Evolutionary conservation across 2,797 vertebrate species (phyloP), one percentile per base, ranked within the genome.

Genomic region (Lerista edwardsae): DNA sequence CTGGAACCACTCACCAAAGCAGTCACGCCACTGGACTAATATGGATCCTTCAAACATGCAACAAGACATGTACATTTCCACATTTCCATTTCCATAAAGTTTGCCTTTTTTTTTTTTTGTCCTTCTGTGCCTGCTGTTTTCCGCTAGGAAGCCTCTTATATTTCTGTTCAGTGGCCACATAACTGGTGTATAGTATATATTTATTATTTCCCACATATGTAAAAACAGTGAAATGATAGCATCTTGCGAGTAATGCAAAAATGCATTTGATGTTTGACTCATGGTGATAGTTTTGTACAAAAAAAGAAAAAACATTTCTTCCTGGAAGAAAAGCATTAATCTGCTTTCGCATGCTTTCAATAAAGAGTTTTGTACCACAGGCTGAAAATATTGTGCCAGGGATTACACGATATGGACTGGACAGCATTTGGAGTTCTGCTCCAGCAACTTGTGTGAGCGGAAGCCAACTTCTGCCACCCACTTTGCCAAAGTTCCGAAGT

Each of bases 151-250:
- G 65, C 91, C 29, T 47, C 81, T 76, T 7, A 1, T 87, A 64
- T 61, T 89, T 90, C 89, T 39, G 89, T 82, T 86, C 79, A 61
- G 78, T 88, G 89, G 88, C 89, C 91, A 80, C 85, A 57, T 92
- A 90, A 74, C 73, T 93, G 86, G 10, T 86, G 69, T 95, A 93
- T 84, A 81, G 8, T 89, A 87, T 81, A 57, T 96, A 95, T 96
- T 96, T 96, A 96, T 96, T 96, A 82, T 93, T 86, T 94, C 90
- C 84, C 86, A 80, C 77, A 3, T 88, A 81, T 89, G 87, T 87
- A 91, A 94, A 93, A 88, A 69, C 82, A 89, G 80, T 77, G 78
- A 82, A 86, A 83, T 29, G 82, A 86, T 31, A 81, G 86, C 83
- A 23, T 86, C 27, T 78, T 78, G 87, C 90, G 59, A 93, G 88